Base-by-base conservation (phyloP, 2,797 vertebrate species). In the Podarcis siculus region DNA sequence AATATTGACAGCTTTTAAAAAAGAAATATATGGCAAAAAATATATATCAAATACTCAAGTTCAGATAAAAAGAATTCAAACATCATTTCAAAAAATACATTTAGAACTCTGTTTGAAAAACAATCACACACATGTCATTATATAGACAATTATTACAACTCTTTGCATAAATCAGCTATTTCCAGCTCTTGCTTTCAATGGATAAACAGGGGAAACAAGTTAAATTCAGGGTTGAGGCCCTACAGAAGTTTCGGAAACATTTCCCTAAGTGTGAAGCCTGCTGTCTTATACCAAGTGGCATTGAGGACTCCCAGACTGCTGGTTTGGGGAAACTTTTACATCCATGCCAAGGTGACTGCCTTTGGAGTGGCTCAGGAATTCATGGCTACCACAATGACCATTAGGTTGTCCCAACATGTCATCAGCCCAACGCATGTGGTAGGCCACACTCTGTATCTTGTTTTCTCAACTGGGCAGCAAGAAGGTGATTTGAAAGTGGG, bases 31-130 rank as follows among this genome's bases (percentile, higher is more conserved):
- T 91, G 55, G 10, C 32, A 32, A 89, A 90, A 89, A 42, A 1
- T 93, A 95, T 92, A 91, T 92, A 13, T 49, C 49, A 55, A 55
- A 55, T 89, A 86, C 85, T 89, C 92, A 92, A 90, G 89, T 94
- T 83, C 91, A 94, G 94, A 94, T 89, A 58, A 85, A 94, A 92
- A 81, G 86, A 81, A 93, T 88, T 96, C 94, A 83, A 95, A 94
- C 89, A 93, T 45, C 1, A 1, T 84, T 83, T 87, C 83, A 55
- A 37, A 87, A 83, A 78, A 86, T 30, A 72, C 25, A 89, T 13
- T 81, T 27, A 89, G 12, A 7, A 4, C 0, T 5, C 85, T 27
- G 72, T 88, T 88, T 89, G 77, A 21, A 27, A 86, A 55, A 86
- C 87, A 73, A 58, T 82, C 1, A 2, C 1, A 1, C 0, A 2